Percentiles rank a stretch among this genome's conserved stretches.
phyloP scores from a whole-genome alignment of 2,113 vertebrate genomes.

The Heptranchias perlo region DNA sequence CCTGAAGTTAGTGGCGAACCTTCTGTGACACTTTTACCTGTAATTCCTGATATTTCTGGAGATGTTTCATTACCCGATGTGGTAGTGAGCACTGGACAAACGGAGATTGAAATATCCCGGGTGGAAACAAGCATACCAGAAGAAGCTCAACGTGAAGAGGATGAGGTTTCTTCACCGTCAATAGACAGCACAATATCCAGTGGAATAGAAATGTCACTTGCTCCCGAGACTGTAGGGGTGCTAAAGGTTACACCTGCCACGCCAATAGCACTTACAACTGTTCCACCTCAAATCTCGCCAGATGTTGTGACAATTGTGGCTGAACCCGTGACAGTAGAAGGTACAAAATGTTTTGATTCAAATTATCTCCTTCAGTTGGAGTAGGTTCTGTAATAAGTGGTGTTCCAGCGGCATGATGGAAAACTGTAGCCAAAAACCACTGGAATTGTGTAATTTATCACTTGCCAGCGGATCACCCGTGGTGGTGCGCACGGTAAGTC shows the following conservation, averaged over 20 bases:
- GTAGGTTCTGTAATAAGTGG: not conserved
- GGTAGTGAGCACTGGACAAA: slow-evolving; percentile 48
- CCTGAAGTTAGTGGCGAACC: slow-evolving; percentile 45
- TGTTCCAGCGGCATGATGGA: not conserved
- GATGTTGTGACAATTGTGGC: slow-evolving; percentile 42
- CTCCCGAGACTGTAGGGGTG: slow-evolving; percentile 39
- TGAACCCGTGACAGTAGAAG: not conserved
- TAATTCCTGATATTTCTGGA: slow-evolving; percentile 32
- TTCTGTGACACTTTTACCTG: slow-evolving; percentile 44
- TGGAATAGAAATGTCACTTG: slow-evolving; percentile 44
- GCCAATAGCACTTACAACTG: slow-evolving; percentile 39
- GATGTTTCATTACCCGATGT: slow-evolving; percentile 49
- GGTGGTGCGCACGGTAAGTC: not conserved
- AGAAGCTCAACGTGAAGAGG: slow-evolving; percentile 49
- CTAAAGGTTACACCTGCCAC: slow-evolving; percentile 43
- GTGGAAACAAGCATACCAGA: slow-evolving; percentile 45
- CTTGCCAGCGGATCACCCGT: not conserved
- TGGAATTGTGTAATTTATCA: not conserved
- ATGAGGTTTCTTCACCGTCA: slow-evolving; percentile 43
- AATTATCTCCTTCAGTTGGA: not conserved
- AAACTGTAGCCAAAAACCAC: not conserved
- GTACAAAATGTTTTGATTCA: slow-evolving; percentile 20
- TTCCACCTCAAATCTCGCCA: slow-evolving; percentile 47
- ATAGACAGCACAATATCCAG: slow-evolving; percentile 49
- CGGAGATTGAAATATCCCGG: slow-evolving; percentile 49